These are phyloP conservation scores for Synanceia verrucosa DNA, from an alignment of 2,797 vertebrate genomes.

Conservation along the genomic window DNA sequence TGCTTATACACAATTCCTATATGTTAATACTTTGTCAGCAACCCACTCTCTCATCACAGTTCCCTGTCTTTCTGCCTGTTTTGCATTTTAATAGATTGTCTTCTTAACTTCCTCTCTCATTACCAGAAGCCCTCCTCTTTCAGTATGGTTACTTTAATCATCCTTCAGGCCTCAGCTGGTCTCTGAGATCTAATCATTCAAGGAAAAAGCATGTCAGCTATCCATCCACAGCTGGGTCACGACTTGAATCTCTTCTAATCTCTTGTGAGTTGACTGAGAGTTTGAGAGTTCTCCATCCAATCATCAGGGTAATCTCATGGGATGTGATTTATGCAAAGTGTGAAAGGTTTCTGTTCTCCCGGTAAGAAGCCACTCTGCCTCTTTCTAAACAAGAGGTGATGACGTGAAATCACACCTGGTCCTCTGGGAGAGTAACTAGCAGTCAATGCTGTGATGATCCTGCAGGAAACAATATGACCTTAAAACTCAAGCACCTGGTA, in stretches of 20 bases:
- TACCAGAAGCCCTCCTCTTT: slow-evolving; percentile 1
- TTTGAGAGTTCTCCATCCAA: slow-evolving; percentile 6
- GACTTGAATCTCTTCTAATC: slow-evolving; percentile 19
- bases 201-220: background rate
- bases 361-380: slow-evolving; percentile 17
- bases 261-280: background rate
- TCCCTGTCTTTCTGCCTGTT: background rate
- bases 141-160: background rate
- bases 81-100: slow-evolving; percentile 1
- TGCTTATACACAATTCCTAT: too few species aligned
- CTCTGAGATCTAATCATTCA: slow-evolving; percentile 37
- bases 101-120: background rate
- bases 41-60: too few species aligned
- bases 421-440: background rate
- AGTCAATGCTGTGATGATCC: background rate
- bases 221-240: background rate
- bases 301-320: slow-evolving; percentile 14
- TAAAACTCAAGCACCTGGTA: background rate
- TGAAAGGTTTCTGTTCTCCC: slow-evolving; percentile 20
- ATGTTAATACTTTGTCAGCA: too few species aligned
- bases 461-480: background rate
- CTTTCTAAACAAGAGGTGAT: slow-evolving; percentile 14
- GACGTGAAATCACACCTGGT: slow-evolving; percentile 14
- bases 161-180: slow-evolving; percentile 36
- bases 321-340: slow-evolving; percentile 42